These are phyloP conservation scores for Verasper variegatus DNA, from an alignment of 2,113 vertebrate species.

Conservation along the genomic window DNA sequence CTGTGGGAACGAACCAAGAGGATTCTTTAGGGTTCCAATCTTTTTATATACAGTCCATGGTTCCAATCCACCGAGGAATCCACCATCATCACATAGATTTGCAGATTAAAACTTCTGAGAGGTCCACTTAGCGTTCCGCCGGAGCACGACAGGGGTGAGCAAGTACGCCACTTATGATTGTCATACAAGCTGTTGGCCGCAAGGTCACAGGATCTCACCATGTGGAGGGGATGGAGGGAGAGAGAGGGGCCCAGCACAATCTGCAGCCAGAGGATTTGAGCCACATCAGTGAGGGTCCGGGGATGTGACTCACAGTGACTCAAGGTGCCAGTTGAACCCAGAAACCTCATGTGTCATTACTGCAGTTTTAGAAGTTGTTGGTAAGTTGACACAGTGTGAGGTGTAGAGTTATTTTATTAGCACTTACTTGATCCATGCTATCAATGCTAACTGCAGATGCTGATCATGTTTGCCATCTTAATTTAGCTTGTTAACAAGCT, in stretches of 20 bases:
- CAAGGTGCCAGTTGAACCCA: slow-evolving; percentile 61
- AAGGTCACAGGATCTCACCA: slow-evolving; percentile 58
- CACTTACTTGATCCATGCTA: not conserved
- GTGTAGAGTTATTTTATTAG: slow-evolving; percentile 1
- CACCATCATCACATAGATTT: slow-evolving; percentile 70
- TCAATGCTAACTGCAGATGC: not conserved
- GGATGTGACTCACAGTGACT: slow-evolving; percentile 58
- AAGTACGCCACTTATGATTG: slow-evolving; percentile 65
- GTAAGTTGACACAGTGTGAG: not conserved
- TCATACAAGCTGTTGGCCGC: slow-evolving; percentile 64
- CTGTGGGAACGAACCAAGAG: slow-evolving; percentile 51
- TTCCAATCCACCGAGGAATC: slow-evolving; percentile 59
- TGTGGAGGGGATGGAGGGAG: slow-evolving; percentile 33
- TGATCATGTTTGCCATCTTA: not conserved
- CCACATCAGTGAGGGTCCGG: slow-evolving; percentile 52
- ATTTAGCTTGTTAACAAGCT: not conserved
- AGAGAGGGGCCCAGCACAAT: slow-evolving; percentile 44
- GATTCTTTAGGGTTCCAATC: slow-evolving; percentile 57
- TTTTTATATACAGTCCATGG: not conserved
- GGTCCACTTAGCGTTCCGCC: slow-evolving; percentile 65
- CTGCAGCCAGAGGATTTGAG: slow-evolving; percentile 54
- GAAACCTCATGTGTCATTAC: slow-evolving; percentile 60
- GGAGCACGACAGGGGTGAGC: slow-evolving; percentile 50
- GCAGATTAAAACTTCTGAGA: slow-evolving; percentile 74
- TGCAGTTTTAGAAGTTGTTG: slow-evolving; percentile 33